phyloP scores from a whole-genome alignment of 2,888 invertebrate species.

The Sialis lutaria region DNA sequence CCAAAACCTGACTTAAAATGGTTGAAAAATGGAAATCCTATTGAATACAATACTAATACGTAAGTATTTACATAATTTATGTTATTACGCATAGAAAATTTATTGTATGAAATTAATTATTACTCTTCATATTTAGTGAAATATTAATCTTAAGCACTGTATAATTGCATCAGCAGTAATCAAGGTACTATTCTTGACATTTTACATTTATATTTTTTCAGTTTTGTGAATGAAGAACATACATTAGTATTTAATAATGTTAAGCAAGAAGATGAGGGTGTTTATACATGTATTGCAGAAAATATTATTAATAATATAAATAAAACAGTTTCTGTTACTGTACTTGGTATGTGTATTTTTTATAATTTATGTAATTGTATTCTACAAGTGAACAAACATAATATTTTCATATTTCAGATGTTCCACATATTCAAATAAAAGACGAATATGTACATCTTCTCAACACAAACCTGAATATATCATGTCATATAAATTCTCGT shows the following conservation, averaged over 20 bases:
- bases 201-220: not conserved
- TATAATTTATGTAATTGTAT: not conserved
- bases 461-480: no score
- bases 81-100: no score
- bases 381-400: not conserved
- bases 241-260: slow-evolving; percentile 3
- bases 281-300: slow-evolving; percentile 26
- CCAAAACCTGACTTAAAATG: slow-evolving; percentile 38
- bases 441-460: no score
- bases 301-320: slow-evolving; percentile 23
- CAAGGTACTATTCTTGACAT: no score
- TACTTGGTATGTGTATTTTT: slow-evolving; percentile 25
- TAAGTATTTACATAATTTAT: no score
- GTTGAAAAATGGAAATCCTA: slow-evolving; percentile 30
- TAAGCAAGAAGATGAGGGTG: slow-evolving; percentile 22
- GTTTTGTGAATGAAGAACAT: slow-evolving; percentile 1
- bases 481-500: no score
- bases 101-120: no score
- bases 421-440: no score
- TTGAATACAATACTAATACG: slow-evolving; percentile 9
- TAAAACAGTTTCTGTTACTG: slow-evolving; percentile 24
- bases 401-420: no score
- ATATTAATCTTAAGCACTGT: no score
- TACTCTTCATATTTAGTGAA: no score
- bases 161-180: no score